Evolutionary conservation across 2,888 invertebrate genomes (phyloP).

Genomic region (Trichopria drosophilae): DNA sequence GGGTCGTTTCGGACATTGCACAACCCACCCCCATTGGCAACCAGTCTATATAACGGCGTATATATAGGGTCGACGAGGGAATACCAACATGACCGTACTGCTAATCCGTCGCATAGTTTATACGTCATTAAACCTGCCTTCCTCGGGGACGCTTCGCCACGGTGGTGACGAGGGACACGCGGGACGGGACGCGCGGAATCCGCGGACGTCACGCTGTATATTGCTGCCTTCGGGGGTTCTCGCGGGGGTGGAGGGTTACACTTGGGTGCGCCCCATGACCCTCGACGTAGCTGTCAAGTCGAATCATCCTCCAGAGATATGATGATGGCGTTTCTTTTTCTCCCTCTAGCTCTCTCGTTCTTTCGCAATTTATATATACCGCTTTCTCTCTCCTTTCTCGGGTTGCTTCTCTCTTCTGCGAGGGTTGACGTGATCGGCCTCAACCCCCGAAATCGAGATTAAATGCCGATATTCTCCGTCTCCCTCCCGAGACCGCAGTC

Average conservation of each 20-base stretch:
- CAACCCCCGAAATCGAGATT: slow-evolving; percentile 53
- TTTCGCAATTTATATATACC: no score
- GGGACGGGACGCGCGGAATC: slow-evolving; percentile 35
- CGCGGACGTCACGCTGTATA: slow-evolving; percentile 53
- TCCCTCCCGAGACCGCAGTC: slow-evolving; percentile 29
- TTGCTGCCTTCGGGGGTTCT: slow-evolving; percentile 35
- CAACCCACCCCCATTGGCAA: no score
- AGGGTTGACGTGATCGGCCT: slow-evolving; percentile 35
- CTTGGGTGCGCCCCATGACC: slow-evolving; percentile 37
- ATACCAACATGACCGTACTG: slow-evolving; percentile 50
- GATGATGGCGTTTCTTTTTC: slow-evolving; percentile 47
- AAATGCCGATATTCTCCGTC: slow-evolving; percentile 49
- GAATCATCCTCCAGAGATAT: slow-evolving; percentile 56
- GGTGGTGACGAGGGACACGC: slow-evolving; percentile 3
- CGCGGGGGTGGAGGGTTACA: slow-evolving; percentile 9
- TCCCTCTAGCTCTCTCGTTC: no score
- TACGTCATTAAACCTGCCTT: slow-evolving; percentile 56
- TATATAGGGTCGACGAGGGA: slow-evolving; percentile 23
- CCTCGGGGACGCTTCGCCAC: slow-evolving; percentile 12
- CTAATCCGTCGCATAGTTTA: slow-evolving; percentile 59
- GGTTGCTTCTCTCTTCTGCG: slow-evolving; percentile 32
- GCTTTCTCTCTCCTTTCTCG: no score
- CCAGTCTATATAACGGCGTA: no score
- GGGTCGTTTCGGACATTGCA: no score
- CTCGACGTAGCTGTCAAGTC: slow-evolving; percentile 53